Evolutionary conservation across 2,113 vertebrate genomes (phyloP).

Genomic region (Myodes glareolus): DNA sequence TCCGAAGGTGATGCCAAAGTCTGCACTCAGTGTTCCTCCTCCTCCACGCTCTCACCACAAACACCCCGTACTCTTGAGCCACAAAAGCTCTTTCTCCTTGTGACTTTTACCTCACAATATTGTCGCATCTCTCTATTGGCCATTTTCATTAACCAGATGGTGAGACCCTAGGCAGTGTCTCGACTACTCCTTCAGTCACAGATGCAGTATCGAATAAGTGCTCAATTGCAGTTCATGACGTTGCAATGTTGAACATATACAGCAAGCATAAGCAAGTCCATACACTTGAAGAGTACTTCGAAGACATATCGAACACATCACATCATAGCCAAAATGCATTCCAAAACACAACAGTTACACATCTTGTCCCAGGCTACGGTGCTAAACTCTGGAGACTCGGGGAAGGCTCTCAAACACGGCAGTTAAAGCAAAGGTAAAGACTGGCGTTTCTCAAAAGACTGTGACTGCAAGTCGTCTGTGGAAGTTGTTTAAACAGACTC

Average conservation of each 20-base stretch:
- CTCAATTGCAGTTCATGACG: neutral
- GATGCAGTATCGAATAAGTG: neutral
- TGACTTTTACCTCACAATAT: neutral
- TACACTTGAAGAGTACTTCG: slow-evolving; percentile 13
- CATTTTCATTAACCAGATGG: neutral
- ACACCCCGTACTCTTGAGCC: neutral
- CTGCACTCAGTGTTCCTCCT: neutral
- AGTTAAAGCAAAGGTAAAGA: neutral
- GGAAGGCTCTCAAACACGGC: neutral
- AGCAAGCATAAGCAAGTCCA: slow-evolving; percentile 7
- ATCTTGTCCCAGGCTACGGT: neutral
- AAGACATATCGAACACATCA: neutral
- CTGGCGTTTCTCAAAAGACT: neutral
- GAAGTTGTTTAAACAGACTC: neutral
- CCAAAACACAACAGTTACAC: neutral
- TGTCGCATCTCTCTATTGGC: neutral
- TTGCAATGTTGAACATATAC: neutral
- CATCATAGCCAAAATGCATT: neutral
- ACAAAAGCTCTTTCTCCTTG: neutral
- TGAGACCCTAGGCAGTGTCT: neutral
- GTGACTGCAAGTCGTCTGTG: neutral
- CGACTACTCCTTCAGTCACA: neutral
- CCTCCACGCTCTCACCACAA: neutral
- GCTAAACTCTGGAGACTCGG: neutral
- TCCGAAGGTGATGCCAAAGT: neutral